Evolutionary conservation across 2,113 vertebrate species (phyloP), one percentile per base, ranked within the genome.

Genomic region (Cebus imitator): DNA sequence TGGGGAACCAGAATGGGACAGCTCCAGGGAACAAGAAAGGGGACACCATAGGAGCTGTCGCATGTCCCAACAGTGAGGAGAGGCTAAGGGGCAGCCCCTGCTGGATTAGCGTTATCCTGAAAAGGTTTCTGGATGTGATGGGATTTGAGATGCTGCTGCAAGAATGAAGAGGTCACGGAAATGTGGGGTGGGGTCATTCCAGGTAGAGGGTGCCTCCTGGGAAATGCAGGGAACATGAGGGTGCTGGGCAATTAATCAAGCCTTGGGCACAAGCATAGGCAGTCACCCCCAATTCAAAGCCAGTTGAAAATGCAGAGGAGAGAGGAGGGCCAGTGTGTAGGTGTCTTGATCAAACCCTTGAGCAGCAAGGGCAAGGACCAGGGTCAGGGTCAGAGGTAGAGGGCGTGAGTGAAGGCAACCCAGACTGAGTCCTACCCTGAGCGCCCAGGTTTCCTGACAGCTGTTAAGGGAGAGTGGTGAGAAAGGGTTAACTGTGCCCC

Each of bases 401-500:
- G 14, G 64, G 17, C 2, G 6, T 35, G 50, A 75, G 35, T n/a
- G 32, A 30, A 52, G 52, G 8, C 64, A 85, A 40, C 73, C 27
- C 18, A 64, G 45, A 83, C 32, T 12, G 1, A 55, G 45, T 78
- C 57, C 50, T 95, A 76, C 55, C 52, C 30, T 23, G 58, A 95
- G 48, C 3, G 2, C 43, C 87, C 9, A 8, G 50, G 50, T 94
- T 96, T 87, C 90, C 83, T 87, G 91, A 94, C 85, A 93, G 81
- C 90, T 87, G 23, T 85, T 87, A 83, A 96, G 94, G 82, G 96
- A 95, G 76, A 30, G 27, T 91, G 92, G 73, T 81, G 92, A 96
- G 87, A 96, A 98, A 97, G 91, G 92, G 97, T 98, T 97, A 97
- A 98, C 43, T 70, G 87, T 87, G 70, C 66, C 97, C 93, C 48